phyloP scores from a whole-genome alignment of 2,797 vertebrate species.

The Dermochelys coriacea region DNA sequence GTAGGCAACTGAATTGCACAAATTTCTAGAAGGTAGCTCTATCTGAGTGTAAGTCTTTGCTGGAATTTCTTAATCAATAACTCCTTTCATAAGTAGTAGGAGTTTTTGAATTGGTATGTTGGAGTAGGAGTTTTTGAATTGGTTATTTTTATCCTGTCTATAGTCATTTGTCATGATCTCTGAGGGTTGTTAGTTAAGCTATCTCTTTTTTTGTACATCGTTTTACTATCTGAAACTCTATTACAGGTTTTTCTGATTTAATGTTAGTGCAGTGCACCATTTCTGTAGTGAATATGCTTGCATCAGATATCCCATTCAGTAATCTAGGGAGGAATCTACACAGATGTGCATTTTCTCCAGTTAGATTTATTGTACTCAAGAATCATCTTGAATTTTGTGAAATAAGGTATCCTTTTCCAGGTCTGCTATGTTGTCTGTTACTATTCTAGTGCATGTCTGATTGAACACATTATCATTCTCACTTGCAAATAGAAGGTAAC shows the following conservation, averaged over 20 bases:
- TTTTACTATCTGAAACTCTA: not conserved
- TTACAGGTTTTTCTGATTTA: not conserved
- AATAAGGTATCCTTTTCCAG: not conserved
- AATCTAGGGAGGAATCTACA: not conserved
- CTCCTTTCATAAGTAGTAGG: not conserved
- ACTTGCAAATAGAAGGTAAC: not conserved
- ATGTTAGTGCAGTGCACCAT: not conserved
- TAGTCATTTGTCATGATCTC: not conserved
- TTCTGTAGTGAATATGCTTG: too few species aligned
- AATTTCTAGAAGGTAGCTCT: too few species aligned
- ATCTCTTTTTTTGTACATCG: not conserved
- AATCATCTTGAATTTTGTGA: not conserved
- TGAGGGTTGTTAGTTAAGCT: not conserved
- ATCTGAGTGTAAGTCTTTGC: too few species aligned
- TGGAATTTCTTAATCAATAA: too few species aligned
- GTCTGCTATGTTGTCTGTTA: not conserved
- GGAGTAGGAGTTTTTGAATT: not conserved
- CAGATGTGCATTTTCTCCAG: not conserved
- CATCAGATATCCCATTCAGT: too few species aligned
- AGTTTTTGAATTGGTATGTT: not conserved
- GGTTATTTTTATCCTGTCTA: not conserved
- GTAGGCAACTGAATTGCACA: too few species aligned
- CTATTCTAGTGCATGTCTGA: not conserved
- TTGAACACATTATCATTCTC: not conserved
- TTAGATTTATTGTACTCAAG: not conserved